phyloP scores from a whole-genome alignment of 2,888 invertebrate species.

The Brachyptera putata region DNA sequence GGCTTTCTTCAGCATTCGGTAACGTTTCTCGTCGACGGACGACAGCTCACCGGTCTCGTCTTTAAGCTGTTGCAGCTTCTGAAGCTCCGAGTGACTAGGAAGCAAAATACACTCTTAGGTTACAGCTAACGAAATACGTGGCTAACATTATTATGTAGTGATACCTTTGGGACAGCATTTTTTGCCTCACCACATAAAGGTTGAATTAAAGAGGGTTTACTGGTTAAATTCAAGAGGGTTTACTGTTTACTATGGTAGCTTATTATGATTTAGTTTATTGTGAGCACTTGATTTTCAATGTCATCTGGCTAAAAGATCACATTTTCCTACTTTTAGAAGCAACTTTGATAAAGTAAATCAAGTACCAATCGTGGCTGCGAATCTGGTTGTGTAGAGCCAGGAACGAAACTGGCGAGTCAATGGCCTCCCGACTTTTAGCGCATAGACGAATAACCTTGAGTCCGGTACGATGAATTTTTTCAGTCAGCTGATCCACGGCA shows the following conservation, averaged over 20 bases:
- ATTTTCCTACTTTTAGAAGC: not conserved
- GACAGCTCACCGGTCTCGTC: constrained; percentile 98
- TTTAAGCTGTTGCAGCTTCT: constrained; percentile 92
- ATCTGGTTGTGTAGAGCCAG: constrained; percentile 96
- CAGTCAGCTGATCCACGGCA: constrained; percentile 97
- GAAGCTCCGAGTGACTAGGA: constrained; percentile 72
- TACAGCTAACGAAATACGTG: not conserved
- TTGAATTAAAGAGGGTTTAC: no score
- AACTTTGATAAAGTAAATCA: constrained; percentile 10
- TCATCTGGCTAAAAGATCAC: no score
- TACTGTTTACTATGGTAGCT: no score
- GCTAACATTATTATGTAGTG: not conserved
- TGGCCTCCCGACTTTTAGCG: constrained; percentile 96
- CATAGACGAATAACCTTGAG: constrained; percentile 90
- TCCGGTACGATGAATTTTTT: constrained; percentile 96
- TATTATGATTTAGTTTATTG: no score
- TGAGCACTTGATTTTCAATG: no score
- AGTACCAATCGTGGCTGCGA: constrained; percentile 79
- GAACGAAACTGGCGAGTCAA: constrained; percentile 96
- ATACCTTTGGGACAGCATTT: no score
- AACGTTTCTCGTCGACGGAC: constrained; percentile 91
- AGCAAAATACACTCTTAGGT: constrained; percentile 5
- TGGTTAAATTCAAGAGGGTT: no score
- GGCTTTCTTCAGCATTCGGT: constrained; percentile 82
- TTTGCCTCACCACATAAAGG: no score